phyloP scores from a whole-genome alignment of 2,113 vertebrate species.

The Coturnix japonica region DNA sequence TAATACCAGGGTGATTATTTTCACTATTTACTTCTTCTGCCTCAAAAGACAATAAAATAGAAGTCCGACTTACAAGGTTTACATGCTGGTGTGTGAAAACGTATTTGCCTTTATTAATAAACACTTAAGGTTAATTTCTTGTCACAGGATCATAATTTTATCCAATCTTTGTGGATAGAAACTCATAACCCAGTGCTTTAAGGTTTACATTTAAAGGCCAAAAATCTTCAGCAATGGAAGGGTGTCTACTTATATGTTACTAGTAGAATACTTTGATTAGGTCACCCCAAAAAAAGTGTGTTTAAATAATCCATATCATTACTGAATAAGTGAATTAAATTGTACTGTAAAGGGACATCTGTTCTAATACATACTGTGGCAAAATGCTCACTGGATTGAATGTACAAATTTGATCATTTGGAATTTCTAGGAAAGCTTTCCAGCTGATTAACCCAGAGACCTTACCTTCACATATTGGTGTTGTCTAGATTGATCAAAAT shows the following conservation, averaged over 20 bases:
- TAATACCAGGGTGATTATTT: slow-evolving; percentile 55
- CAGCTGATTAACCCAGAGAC: slow-evolving; percentile 75
- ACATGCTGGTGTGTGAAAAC: slow-evolving; percentile 68
- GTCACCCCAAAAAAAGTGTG: slow-evolving; percentile 54
- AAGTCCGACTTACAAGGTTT: slow-evolving; percentile 48
- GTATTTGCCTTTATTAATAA: slow-evolving; percentile 77
- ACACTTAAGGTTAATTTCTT: slow-evolving; percentile 71
- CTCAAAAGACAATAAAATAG: slow-evolving; percentile 65
- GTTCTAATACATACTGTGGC: slow-evolving; percentile 72
- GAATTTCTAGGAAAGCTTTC: slow-evolving; percentile 78
- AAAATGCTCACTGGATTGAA: slow-evolving; percentile 64
- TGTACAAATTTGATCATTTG: slow-evolving; percentile 78
- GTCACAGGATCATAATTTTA: slow-evolving; percentile 69
- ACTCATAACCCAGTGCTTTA: slow-evolving; percentile 18
- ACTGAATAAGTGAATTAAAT: slow-evolving; percentile 67
- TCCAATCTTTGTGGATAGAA: slow-evolving; percentile 53
- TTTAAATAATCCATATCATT: slow-evolving; percentile 74
- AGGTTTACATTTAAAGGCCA: slow-evolving; percentile 1
- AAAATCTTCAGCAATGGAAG: slow-evolving; percentile 43
- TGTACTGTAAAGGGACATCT: slow-evolving; percentile 70
- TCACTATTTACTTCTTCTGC: slow-evolving; percentile 32
- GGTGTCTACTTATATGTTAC: slow-evolving; percentile 58
- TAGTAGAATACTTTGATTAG: slow-evolving; percentile 74
- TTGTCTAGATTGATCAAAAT: slow-evolving; percentile 75
- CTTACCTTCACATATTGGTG: slow-evolving; percentile 71